Evolutionary conservation across 2,113 vertebrate species (phyloP), one percentile per base, ranked within the genome.

Genomic region (Engraulis encrasicolus): DNA sequence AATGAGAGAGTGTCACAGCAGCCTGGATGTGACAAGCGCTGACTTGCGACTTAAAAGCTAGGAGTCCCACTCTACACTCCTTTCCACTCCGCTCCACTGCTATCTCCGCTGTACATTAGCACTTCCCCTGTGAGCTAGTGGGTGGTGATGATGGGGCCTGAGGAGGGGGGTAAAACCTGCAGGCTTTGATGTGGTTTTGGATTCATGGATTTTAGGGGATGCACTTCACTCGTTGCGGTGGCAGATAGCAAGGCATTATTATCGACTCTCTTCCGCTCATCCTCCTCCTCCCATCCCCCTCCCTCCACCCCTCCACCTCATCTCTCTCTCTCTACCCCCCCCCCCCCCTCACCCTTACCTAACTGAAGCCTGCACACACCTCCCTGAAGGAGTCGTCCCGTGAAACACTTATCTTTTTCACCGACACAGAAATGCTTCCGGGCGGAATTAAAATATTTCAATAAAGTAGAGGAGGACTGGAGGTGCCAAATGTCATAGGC

Each of bases 171-270:
- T 23, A 23, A 23, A 6, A 6, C 23, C 84, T 83, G 80, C 27
- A 12, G 1, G 52, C 84, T 90, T 88, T 90, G 86, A 88, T 88
- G 89, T 87, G 88, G 83, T 86, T 88, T n/a, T 83, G 85, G 82
- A 83, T 85, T 89, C 82, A 88, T 88, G 86, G 81, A 74, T 86
- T 79, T 80, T n/a, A n/a, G 54, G 78, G 88, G 85, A 81, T n/a
- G 2, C 84, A 85, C 82, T 80, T 82, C 36, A n/a, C n/a, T n/a
- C n/a, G n/a, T n/a, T 52, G 38, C 80, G 78, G 78, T 61, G 79
- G 85, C 80, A 74, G 80, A 82, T 86, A 86, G 71, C 86, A 87
- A 78, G 27, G 19, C 80, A 78, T 78, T 82, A 87, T 89, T 85
- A 90, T 87, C 87, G 79, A 48, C 81, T 81, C 80, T 19, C 86